Percentiles rank a stretch among this genome's conserved stretches.
These are phyloP conservation scores for Chelonus insularis DNA, from an alignment of 1,140 invertebrate genomes.

Conservation along the genomic window DNA sequence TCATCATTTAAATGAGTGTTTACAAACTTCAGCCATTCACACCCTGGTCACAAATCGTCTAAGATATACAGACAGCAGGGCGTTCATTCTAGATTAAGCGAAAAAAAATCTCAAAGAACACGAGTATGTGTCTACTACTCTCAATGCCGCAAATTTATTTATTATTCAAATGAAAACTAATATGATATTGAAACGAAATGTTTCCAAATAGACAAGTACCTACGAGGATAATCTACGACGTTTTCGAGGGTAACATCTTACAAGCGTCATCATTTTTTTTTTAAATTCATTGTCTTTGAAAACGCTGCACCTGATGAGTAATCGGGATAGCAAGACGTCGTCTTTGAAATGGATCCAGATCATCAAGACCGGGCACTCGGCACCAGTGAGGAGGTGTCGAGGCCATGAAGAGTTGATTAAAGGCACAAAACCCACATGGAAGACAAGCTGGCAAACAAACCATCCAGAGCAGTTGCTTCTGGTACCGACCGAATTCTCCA, in stretches of 20 bases:
- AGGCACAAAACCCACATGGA: constrained; percentile 87
- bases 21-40: not conserved
- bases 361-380: constrained; percentile 67
- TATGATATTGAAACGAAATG: not conserved
- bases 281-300: constrained; percentile 28
- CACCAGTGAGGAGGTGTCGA: constrained; percentile 83
- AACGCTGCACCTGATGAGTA: constrained; percentile 34
- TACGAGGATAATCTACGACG: constrained; percentile 4
- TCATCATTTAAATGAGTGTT: constrained; percentile 21
- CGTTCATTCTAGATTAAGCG: constrained; percentile 10
- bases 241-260: not conserved
- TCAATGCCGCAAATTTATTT: constrained; percentile 29
- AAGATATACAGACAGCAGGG: not conserved
- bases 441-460: constrained; percentile 85
- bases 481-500: constrained; percentile 85
- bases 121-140: too few relatives aligned
- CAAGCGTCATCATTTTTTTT: not conserved
- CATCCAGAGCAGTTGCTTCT: constrained; percentile 82
- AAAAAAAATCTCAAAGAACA: too few relatives aligned
- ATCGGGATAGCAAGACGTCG: constrained; percentile 69
- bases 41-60: not conserved
- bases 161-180: not conserved
- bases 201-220: not conserved
- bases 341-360: constrained; percentile 60
- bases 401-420: constrained; percentile 88